Percentiles rank a stretch among this genome's conserved stretches.
Evolutionary conservation across 53 echinoderm and acorn worm species (phyloP).

Genomic region (Astropecten irregularis): DNA sequence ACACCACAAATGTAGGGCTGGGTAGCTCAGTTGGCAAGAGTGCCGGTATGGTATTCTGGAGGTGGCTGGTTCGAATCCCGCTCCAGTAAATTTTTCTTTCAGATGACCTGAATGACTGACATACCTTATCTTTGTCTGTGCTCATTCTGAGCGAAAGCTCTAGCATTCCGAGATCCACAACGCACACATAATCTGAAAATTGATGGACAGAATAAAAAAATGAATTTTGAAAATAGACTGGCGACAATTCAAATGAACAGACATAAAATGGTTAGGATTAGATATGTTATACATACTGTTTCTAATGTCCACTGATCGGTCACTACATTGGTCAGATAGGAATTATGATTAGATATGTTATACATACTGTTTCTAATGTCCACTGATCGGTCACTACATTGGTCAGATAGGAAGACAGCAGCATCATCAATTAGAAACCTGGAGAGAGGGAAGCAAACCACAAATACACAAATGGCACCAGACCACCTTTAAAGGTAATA

Average conservation of each 20-base stretch:
- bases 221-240: too few species aligned
- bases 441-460: not conserved
- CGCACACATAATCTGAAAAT: slow-evolving; percentile 93
- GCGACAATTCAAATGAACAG: not conserved
- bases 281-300: slow-evolving; percentile 74
- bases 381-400: slow-evolving; percentile 79
- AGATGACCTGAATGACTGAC: too few species aligned
- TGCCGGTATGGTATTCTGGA: too few species aligned
- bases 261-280: too few species aligned
- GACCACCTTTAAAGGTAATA: too few species aligned
- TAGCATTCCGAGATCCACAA: slow-evolving; percentile 88
- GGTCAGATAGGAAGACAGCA: slow-evolving; percentile 87
- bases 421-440: slow-evolving; percentile 97
- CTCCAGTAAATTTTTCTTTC: too few species aligned
- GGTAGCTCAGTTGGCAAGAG: too few species aligned
- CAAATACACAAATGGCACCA: too few species aligned
- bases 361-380: slow-evolving; percentile 81
- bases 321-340: slow-evolving; percentile 93
- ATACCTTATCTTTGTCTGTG: slow-evolving; percentile 74
- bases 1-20: too few species aligned
- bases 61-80: too few species aligned
- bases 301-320: slow-evolving; percentile 70
- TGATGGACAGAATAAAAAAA: not conserved
- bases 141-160: slow-evolving; percentile 85
- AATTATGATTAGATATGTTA: too few species aligned